Evolutionary conservation across 2,113 vertebrate genomes (phyloP).

Genomic region (Mesitornis unicolor): DNA sequence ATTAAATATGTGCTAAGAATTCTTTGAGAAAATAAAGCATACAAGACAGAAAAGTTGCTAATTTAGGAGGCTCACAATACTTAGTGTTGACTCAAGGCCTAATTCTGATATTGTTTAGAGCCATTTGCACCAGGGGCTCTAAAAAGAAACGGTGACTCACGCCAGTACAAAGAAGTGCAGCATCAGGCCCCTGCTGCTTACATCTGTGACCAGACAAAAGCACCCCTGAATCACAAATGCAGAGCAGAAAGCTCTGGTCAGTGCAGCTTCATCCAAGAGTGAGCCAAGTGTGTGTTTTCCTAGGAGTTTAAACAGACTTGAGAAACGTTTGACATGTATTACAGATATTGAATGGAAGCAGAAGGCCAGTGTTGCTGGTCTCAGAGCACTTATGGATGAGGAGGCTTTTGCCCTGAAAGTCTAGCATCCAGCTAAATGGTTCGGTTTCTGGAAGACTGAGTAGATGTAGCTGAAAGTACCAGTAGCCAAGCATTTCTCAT

Average conservation of each 20-base stretch:
- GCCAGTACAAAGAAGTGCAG: accelerated
- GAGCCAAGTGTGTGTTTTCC: background rate
- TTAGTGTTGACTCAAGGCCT: background rate
- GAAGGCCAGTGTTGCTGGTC: background rate
- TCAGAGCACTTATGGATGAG: background rate
- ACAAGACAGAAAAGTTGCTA: background rate
- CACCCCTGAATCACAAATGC: background rate
- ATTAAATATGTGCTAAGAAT: background rate
- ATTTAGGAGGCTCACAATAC: background rate
- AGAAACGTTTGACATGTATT: background rate
- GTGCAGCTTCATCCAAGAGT: background rate
- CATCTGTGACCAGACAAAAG: background rate
- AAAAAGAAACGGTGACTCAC: background rate
- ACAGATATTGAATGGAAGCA: background rate
- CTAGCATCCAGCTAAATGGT: background rate
- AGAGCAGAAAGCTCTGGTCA: background rate
- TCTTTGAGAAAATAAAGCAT: background rate
- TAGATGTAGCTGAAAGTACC: background rate
- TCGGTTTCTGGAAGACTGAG: background rate
- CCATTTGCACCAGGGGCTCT: background rate
- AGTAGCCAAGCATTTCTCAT: background rate
- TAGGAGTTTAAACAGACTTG: background rate
- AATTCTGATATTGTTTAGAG: background rate
- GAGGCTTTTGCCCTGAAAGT: background rate
- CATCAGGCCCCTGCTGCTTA: background rate